Conservation (phyloP, 1,140 invertebrate genomes). For the Brachionus koreanus region DNA sequence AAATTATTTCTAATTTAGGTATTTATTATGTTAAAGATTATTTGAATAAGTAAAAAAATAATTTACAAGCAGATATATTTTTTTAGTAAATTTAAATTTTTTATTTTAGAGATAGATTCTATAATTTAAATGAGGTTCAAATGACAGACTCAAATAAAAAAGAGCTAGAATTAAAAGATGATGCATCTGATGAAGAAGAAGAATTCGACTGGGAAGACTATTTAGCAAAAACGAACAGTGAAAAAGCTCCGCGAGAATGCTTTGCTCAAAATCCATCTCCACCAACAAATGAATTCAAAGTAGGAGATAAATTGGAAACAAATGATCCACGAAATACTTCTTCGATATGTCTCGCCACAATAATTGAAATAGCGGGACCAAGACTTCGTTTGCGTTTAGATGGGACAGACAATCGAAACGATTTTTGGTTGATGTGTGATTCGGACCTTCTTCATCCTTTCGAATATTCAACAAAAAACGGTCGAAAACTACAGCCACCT, state of each 20-base stretch:
- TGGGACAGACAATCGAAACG: constrained; percentile 94
- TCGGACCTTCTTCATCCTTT: constrained; percentile 88
- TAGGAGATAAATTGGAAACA: constrained; percentile 90
- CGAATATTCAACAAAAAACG: constrained; percentile 69
- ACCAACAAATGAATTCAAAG: constrained; percentile 85
- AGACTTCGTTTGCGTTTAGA: constrained; percentile 80
- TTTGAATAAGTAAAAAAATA: too few relatives aligned
- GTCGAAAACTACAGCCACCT: constrained; percentile 83
- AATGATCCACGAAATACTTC: constrained; percentile 84
- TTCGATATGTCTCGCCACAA: constrained; percentile 91
- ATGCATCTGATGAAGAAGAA: not conserved
- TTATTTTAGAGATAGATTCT: not conserved
- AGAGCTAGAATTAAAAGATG: not conserved
- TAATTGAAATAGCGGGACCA: constrained; percentile 82
- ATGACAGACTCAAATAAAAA: not conserved
- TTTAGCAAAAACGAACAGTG: constrained; percentile 25
- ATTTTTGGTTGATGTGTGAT: constrained; percentile 93
- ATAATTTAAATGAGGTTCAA: not conserved
- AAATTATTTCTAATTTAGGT: too few relatives aligned
- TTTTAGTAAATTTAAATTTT: not conserved
- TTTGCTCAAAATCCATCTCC: constrained; percentile 62
- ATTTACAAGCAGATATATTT: too few relatives aligned
- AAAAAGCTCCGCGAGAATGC: not conserved
- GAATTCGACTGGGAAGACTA: constrained; percentile 23
- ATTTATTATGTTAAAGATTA: too few relatives aligned